Percentiles rank a stretch among this genome's conserved stretches.
Evolutionary conservation across 2,888 invertebrate genomes (phyloP).

Genomic region (Strigamia maritima): DNA sequence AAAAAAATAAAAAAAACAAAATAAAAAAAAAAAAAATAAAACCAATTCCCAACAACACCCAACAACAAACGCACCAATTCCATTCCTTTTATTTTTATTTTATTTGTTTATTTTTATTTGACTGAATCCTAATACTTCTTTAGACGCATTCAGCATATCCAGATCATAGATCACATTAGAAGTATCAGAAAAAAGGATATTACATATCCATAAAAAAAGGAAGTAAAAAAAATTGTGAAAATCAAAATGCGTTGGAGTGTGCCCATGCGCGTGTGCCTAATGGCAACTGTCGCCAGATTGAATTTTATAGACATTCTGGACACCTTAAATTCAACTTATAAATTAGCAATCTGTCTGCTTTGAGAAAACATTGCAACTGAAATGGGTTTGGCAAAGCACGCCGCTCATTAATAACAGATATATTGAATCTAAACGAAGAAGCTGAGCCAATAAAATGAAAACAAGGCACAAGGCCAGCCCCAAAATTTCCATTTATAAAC

Average conservation of each 20-base stretch:
- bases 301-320: background rate
- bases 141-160: background rate
- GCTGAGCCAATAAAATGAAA: slow-evolving; percentile 20
- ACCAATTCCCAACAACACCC: background rate
- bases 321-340: background rate
- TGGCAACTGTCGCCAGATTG: background rate
- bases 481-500: slow-evolving; percentile 1
- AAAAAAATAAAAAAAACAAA: background rate
- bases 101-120: background rate
- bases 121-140: slow-evolving; percentile 4
- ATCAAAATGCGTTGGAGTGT: background rate
- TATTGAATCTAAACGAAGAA: slow-evolving; percentile 12
- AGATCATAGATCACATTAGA: background rate
- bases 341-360: background rate
- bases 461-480: slow-evolving; percentile 13
- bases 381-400: slow-evolving; percentile 20
- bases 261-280: background rate
- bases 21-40: background rate
- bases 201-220: background rate
- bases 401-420: slow-evolving; percentile 23
- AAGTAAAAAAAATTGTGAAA: background rate
- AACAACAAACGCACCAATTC: background rate
- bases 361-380: background rate
- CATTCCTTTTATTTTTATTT: background rate
- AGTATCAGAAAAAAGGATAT: background rate